Percentiles rank a stretch among this genome's conserved stretches.
Evolutionary conservation across 2,113 vertebrate species (phyloP).

Genomic region (Lichenostomus cassidix): DNA sequence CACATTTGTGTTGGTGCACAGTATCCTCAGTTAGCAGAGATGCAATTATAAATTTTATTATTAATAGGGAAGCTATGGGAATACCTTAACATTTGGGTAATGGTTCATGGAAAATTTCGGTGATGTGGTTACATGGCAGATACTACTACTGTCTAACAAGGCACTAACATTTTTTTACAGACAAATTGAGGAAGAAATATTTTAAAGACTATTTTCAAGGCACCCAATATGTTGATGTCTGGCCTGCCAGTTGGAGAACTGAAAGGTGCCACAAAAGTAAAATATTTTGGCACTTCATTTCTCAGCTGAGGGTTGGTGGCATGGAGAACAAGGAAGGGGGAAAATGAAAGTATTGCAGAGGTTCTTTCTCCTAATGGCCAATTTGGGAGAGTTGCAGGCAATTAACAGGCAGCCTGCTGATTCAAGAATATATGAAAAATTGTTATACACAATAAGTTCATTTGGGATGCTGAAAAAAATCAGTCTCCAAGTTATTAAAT

Average conservation of each 20-base stretch:
- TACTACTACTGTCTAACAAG: slow-evolving; percentile 38
- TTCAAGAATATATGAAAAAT: slow-evolving; percentile 55
- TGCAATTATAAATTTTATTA: slow-evolving; percentile 15
- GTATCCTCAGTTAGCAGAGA: background rate
- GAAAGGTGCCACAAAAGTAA: background rate
- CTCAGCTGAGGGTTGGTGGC: background rate
- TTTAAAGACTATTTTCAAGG: slow-evolving; percentile 3
- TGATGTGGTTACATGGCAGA: background rate
- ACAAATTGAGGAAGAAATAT: background rate
- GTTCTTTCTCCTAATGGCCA: slow-evolving; percentile 32
- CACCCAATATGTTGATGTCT: background rate
- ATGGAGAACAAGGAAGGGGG: background rate
- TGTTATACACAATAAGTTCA: slow-evolving; percentile 23
- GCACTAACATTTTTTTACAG: slow-evolving; percentile 27
- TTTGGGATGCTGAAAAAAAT: slow-evolving; percentile 31
- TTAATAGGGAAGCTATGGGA: slow-evolving; percentile 19
- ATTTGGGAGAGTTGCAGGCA: slow-evolving; percentile 50
- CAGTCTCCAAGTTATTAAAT: slow-evolving; percentile 8
- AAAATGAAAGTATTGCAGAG: slow-evolving; percentile 5
- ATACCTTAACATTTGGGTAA: slow-evolving; percentile 50
- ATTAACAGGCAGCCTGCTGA: slow-evolving; percentile 62
- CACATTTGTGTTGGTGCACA: background rate
- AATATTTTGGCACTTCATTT: background rate
- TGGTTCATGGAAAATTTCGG: slow-evolving; percentile 23
- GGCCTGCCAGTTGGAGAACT: background rate